Base-by-base conservation (phyloP, 1,140 invertebrate genomes). In the Leucophenga varia region DNA sequence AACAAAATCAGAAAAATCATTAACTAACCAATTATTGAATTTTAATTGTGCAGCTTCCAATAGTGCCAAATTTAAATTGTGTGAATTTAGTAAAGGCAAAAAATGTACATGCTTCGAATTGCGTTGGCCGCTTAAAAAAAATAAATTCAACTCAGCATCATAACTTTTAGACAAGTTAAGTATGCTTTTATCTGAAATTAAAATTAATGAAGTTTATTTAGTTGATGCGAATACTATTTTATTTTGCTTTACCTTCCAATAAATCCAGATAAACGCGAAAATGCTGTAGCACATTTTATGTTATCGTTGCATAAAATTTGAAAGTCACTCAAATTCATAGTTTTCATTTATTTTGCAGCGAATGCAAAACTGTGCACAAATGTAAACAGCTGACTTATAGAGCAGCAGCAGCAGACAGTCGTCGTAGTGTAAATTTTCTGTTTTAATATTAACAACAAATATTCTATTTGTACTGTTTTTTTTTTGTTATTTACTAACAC, bases 211-310 rank as follows among this genome's bases (percentile, higher is more conserved):
- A 21, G 1, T 12, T 7, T 16, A 12, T 0, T 16, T 13, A 5
- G 1, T 38, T 17, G 2, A 9, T 35, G 3, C 13, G 0, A 12
- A 1, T 0, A 12, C 43, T 38, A 13, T 32, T 14, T 13, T 35
- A n/a, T 3, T 22, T 22, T 31, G 12, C 9, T 13, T 40, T 47
- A 58, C 61, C 61, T 9, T 56, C 57, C 45, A 34, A 34, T 10
- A 72, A 49, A 22, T 71, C 58, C 1, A 31, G 40, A 37, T 55
- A 57, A 5, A 71, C 53, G 14, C 59, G 42, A 19, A 43, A 37
- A 12, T n/a, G 50, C 64, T 30, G 65, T 17, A 20, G 52, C 54
- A 1, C 55, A 43, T 34, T 48, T 48, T 18, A 58, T 21, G 5
- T 18, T 40, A 37, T 54, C 34, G 0, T 54, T 37, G 17, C 36